Evolutionary conservation across 2,888 invertebrate species (phyloP), one percentile per base, ranked within the genome.

Genomic region (Dichetophora obliterata): DNA sequence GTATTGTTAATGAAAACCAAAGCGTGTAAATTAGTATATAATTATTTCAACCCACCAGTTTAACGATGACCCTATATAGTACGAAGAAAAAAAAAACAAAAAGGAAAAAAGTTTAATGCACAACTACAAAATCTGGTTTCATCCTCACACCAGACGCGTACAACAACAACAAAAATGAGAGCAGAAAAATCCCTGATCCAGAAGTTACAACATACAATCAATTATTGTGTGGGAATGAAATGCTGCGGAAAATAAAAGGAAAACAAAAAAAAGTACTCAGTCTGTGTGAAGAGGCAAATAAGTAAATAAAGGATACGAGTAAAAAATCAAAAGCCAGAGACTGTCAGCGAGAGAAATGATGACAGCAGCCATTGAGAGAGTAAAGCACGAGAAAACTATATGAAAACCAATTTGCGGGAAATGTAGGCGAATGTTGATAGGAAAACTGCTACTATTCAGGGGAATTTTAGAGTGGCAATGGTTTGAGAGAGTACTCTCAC

Each of bases 81-180:
- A 14, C 27, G 27, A 50, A 11, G 50, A 68, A 50, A 22, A 22
- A 16, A 2, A 24, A 14, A 24, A 24, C 27, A 14, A 59, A 59
- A 14, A 59, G 1, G 14, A 9, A 24, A 9, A 59, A 19, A 86
- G 85, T 65, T 84, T 86, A 84, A 84, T 86, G 86, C 82, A 85
- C 82, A 86, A 84, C 85, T 82, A 85, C 85, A 82, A 86, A 86
- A 84, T 86, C 84, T 85, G 86, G 84, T 85, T 85, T 86, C 84
- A 81, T 73, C 71, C 75, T 83, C 85, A 82, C 82, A 86, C 82
- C 77, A 80, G 59, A 75, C 75, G 74, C 50, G 71, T 76, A 68
- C 75, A 79, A 65, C 75, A 73, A 50, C 76, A 74, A 72, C 75
- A 77, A 22, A 54, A 76, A 54, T 66, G 68, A 43, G 57, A 72